These are phyloP conservation scores for Ambastaia sidthimunki DNA, from an alignment of 2,797 vertebrate genomes.

Conservation along the genomic window DNA sequence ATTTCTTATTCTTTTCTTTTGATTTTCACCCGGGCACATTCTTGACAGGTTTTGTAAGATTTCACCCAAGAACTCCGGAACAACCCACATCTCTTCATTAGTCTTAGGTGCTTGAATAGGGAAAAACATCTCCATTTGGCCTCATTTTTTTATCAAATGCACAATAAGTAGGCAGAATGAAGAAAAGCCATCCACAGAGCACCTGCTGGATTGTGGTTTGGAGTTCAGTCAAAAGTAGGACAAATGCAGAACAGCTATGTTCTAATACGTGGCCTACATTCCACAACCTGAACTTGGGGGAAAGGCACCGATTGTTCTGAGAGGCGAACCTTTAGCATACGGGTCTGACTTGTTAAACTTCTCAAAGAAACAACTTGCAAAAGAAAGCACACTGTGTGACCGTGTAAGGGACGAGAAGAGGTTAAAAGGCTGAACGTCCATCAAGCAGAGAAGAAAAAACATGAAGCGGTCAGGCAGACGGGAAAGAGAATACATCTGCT, in stretches of 20 bases:
- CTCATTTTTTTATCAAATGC: conserved; percentile 34
- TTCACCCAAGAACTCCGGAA: neutral
- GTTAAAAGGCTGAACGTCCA: conserved; percentile 58
- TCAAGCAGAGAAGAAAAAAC: conserved; percentile 46
- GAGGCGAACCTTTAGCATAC: conserved; percentile 51
- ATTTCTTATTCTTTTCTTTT: neutral
- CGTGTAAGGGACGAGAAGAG: conserved; percentile 24
- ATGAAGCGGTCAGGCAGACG: conserved; percentile 19
- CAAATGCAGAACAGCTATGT: conserved; percentile 49
- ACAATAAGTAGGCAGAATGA: conserved; percentile 22
- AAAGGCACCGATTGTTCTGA: conserved; percentile 33
- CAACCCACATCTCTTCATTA: conserved; percentile 7
- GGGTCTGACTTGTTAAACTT: conserved; percentile 55
- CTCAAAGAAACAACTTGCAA: conserved; percentile 43
- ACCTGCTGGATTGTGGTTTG: conserved; percentile 48
- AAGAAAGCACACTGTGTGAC: conserved; percentile 30
- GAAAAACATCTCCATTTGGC: conserved; percentile 11
- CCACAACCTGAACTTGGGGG: conserved; percentile 16
- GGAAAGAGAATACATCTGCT: conserved; percentile 41
- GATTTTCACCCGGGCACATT: neutral
- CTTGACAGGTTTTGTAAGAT: neutral
- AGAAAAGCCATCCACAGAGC: conserved; percentile 28
- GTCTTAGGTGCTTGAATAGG: neutral
- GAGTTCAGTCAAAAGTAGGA: conserved; percentile 53
- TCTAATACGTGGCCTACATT: conserved; percentile 55